phyloP scores from a whole-genome alignment of 1,140 invertebrate species.

The Potamilus streckersoni region DNA sequence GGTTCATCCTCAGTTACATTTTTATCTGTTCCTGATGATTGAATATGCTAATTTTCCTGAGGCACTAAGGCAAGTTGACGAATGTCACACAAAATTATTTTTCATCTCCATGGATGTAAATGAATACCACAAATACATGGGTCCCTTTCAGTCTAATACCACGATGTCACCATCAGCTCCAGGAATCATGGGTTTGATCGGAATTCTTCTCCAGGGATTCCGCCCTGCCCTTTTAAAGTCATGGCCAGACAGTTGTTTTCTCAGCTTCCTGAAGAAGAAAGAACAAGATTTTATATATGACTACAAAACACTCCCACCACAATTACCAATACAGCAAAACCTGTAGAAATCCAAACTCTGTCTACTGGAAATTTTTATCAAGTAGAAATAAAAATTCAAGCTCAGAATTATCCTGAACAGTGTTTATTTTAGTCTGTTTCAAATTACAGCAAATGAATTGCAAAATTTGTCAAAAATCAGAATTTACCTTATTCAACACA shows the following conservation, averaged over 20 bases:
- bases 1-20: no score
- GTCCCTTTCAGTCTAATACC: slow-evolving; percentile 38
- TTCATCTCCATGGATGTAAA: no score
- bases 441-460: no score
- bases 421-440: no score
- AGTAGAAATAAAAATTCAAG: neutral
- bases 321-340: neutral
- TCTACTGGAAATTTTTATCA: neutral
- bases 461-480: no score
- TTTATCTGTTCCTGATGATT: no score
- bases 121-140: no score
- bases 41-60: no score
- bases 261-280: slow-evolving; percentile 78
- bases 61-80: no score
- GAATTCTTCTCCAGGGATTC: slow-evolving; percentile 80
- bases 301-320: neutral
- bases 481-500: no score
- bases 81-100: no score
- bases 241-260: slow-evolving; percentile 81
- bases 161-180: slow-evolving; percentile 40
- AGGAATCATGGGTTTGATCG: slow-evolving; percentile 44
- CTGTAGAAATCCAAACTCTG: neutral
- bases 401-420: no score
- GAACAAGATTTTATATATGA: neutral
- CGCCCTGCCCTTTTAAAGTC: slow-evolving; percentile 89